Evolutionary conservation across 1,140 invertebrate genomes (phyloP).

Genomic region (Formica exsecta): DNA sequence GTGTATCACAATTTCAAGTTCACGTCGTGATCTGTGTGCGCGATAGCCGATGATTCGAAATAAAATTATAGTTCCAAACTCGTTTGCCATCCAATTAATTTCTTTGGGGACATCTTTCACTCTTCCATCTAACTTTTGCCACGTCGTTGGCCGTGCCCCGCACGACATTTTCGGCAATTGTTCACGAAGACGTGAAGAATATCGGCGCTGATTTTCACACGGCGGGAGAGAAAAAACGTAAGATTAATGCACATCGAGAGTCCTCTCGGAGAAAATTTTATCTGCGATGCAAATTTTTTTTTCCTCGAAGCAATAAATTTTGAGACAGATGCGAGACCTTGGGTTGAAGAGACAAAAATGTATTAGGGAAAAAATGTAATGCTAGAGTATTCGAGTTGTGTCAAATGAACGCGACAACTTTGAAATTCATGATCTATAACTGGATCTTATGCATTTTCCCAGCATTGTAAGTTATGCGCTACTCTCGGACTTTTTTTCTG

Average conservation of each 20-base stretch:
- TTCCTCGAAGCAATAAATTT: not conserved
- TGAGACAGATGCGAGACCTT: not conserved
- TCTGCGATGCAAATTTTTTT: too few species aligned
- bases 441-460: not conserved
- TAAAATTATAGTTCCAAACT: slow-evolving; percentile 27
- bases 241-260: not conserved
- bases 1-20: slow-evolving; percentile 13
- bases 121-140: slow-evolving; percentile 20
- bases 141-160: not conserved
- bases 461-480: not conserved
- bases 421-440: not conserved
- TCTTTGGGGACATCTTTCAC: slow-evolving; percentile 5
- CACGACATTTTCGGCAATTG: not conserved
- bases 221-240: not conserved
- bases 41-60: not conserved
- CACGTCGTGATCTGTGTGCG: not conserved
- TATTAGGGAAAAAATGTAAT: not conserved
- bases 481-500: too few species aligned
- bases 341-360: not conserved
- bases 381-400: not conserved
- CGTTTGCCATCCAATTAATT: slow-evolving; percentile 28
- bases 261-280: not conserved
- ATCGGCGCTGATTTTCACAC: not conserved
- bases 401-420: not conserved
- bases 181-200: not conserved